Evolutionary conservation across 1,140 invertebrate species (phyloP), one percentile per base, ranked within the genome.

Genomic region (Arion vulgaris): DNA sequence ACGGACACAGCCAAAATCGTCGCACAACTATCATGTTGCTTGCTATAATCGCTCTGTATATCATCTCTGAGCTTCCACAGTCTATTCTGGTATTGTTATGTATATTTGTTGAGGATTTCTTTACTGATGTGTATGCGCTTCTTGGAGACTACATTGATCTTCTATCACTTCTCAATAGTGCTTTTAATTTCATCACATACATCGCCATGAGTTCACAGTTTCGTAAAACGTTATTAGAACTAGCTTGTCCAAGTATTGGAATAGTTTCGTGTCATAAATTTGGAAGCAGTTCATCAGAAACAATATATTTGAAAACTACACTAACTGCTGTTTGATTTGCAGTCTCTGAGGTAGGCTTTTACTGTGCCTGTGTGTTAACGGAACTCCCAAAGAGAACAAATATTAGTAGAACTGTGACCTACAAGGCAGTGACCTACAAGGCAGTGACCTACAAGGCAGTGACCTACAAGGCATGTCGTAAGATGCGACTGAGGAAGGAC

Each of bases 161-260:
- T 23, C 91, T 98, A 80, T 97, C 98, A 0, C 92, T 99, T 13
- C 92, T 98, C 69, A 99, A 98, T 92, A 96, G 96, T 13, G 95
- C 96, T 9, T 95, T 98, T 49, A 98, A 97, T 88, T 98, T 98
- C 89, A 95, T 98, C 49, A 94, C 98, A 32, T 98, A 98, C 90
- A 98, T 97, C 86, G 95, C 95, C 32, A 99, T 98, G 97, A 97
- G 96, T 62, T 93, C 96, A 45, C 97, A 98, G 93, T 99, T 98
- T 91, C 91, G 97, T 15, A 94, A 95, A 39, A 96, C 96, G 0
- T 97, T 98, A 0, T 69, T 82, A 19, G 83, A 86, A 19, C 81
- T 86, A n/a, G 84, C 87, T 66, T 83, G 83, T 76, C 23, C 75
- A 26, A 88, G 87, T 71, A 7, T 80, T 0, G 15, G 62, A 19